Base-by-base conservation (phyloP, 2,797 vertebrate species). In the Peromyscus melanophrys region DNA sequence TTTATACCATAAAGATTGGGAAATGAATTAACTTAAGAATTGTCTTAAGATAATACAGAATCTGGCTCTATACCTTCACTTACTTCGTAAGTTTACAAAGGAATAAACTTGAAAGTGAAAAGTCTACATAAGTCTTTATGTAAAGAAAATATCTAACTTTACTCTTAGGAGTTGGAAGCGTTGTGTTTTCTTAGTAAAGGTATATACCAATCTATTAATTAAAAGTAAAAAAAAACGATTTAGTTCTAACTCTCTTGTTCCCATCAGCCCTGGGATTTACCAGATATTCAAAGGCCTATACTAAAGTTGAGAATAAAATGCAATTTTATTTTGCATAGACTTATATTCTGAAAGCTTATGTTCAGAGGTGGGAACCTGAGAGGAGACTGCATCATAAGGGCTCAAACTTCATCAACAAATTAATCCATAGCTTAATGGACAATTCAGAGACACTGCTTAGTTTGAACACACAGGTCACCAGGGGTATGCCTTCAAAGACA, bases 171-270 rank as follows among this genome's bases (percentile, higher is more conserved):
- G 25, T 77, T 87, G 16, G 3, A 95, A 94, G 57, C 34, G 94
- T 46, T 81, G n/a, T 87, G 25, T 88, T 95, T 61, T 94, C 82
- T 90, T 21, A 77, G 61, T 91, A 88, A 95, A 95, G 46, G 3
- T 78, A 78, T 10, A 29, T 19, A 85, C 40, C 17, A 55, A 55
- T 46, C 52, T 34, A 90, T 46, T 84, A 80, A 88, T n/a, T 81
- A 92, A 83, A 78, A 43, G 12, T 61, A 40, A 83, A 92, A 69
- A 87, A 27, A 55, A 55, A 55, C 52, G 49, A 61, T 0, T 21
- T 71, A 89, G 23, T 25, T 71, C 19, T 93, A 93, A 85, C 55
- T 25, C 67, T 85, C n/a, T 73, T 86, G 19, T 94, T 92, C 49
- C 25, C 55, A 31, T 46, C 89, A 85, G 16, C 9, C 12, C 29